Conservation (phyloP, 2,888 invertebrate genomes). For the Coenonympha arcania region DNA sequence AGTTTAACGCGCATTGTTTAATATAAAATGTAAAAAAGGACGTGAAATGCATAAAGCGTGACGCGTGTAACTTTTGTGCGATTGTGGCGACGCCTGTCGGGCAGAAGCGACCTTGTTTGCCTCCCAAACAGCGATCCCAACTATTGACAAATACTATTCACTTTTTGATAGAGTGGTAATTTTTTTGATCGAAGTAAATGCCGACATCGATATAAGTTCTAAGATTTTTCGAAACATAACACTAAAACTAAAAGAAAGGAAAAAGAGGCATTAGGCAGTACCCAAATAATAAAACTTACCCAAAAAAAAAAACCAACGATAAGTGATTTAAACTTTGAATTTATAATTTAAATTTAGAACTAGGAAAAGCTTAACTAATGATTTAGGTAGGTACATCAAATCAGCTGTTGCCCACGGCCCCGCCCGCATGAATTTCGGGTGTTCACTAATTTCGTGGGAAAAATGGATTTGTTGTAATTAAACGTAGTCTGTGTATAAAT, state of each 20-base stretch:
- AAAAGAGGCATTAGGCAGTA: too few relatives aligned
- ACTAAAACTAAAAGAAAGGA: too few relatives aligned
- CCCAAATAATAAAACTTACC: too few relatives aligned
- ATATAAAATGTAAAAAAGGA: not conserved
- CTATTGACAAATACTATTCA: constrained; percentile 42
- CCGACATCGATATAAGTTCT: not conserved
- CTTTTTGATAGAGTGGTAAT: constrained; percentile 31
- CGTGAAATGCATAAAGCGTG: constrained; percentile 26
- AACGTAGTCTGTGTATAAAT: too few relatives aligned
- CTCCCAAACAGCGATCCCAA: constrained; percentile 42
- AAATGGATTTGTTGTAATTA: too few relatives aligned
- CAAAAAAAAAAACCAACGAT: too few relatives aligned
- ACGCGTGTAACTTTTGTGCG: constrained; percentile 36
- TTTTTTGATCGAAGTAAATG: not conserved
- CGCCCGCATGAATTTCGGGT: too few relatives aligned
- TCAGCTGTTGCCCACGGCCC: too few relatives aligned
- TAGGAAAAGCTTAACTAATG: not conserved
- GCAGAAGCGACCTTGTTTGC: constrained; percentile 45
- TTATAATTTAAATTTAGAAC: not conserved
- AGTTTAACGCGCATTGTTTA: not conserved
- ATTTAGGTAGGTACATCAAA: too few relatives aligned
- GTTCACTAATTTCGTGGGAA: too few relatives aligned
- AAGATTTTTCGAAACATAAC: too few relatives aligned
- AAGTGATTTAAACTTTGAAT: too few relatives aligned
- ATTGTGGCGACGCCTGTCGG: constrained; percentile 39